Base-by-base conservation (phyloP, 2,888 invertebrate genomes). In the Oscheius onirici region DNA sequence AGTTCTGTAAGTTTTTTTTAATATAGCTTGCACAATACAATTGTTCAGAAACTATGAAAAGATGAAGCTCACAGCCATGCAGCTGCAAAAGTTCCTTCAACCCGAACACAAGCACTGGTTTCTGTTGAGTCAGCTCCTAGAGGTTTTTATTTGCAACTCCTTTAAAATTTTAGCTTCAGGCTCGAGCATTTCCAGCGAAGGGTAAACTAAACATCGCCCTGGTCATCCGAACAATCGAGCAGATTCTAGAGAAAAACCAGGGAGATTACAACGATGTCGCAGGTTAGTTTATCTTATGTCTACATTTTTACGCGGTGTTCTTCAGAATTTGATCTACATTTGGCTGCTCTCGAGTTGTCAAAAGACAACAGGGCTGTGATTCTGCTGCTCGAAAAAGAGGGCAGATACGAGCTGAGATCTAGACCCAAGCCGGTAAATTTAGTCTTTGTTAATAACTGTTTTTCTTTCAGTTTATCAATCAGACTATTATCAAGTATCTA, bases 1-100 rank as follows among this genome's bases (percentile, higher is more conserved):
- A 40, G 90, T 95, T 1, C 92, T 92, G 1, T 93, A 97, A 89
- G 95, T 93, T 87, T 93, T 11, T 49, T 49, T 15, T 17, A 2
- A 3, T 44, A n/a, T 44, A 13, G 41, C 8, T 41, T 41, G 8
- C 41, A 10, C 13, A 10, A 13, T 41, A 41, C 8, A 10, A 10
- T 41, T 17, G 24, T 24, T 26, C 15, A 57, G 17, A 24, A n/a
- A 26, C 13, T 57, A 57, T 13, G 57, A n/a, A 5, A 17, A 17
- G n/a, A 52, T 52, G 52, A 52, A 52, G 26, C 13, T 26, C 3
- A 49, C 22, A 17, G 22, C 49, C 5, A 17, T 49, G 26, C 22
- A 24, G 52, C 22, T 11, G 13, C 13, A 49, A 6, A 22, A 22
- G 49, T 34, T 34, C 34, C 3, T n/a, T n/a, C 5, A 6, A 34